phyloP scores from a whole-genome alignment of 2,888 invertebrate genomes.

The Idaea dimidiata region DNA sequence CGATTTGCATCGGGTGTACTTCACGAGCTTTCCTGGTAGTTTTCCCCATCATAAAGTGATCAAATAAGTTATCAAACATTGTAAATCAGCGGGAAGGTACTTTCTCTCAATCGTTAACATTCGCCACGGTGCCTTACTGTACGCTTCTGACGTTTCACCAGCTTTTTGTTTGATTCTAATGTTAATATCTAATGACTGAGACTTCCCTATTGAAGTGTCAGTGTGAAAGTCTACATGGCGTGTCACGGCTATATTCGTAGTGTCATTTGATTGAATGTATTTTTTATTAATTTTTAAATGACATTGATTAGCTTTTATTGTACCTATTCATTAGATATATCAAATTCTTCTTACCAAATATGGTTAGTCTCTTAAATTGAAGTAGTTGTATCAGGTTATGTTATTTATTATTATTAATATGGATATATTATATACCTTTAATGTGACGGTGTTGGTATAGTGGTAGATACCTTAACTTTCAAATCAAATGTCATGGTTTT shows the following conservation, averaged over 20 bases:
- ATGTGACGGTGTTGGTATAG: no score
- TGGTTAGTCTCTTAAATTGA: neutral
- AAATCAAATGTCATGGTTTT: no score
- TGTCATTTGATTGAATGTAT: neutral
- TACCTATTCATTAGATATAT: neutral
- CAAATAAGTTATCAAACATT: slow-evolving; percentile 73
- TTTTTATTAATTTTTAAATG: neutral
- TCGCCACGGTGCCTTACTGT: slow-evolving; percentile 56
- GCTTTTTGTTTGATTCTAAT: slow-evolving; percentile 63
- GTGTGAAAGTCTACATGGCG: slow-evolving; percentile 22
- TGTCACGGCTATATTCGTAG: neutral
- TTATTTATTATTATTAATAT: no score
- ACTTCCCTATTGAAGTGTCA: slow-evolving; percentile 39
- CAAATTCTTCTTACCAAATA: neutral
- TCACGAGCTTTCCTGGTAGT: slow-evolving; percentile 70
- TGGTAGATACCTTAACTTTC: no score
- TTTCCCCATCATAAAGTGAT: slow-evolving; percentile 78
- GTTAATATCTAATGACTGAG: slow-evolving; percentile 58
- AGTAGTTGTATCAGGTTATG: neutral
- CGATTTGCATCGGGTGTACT: slow-evolving; percentile 68
- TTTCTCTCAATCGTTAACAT: slow-evolving; percentile 71
- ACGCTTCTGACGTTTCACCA: slow-evolving; percentile 58
- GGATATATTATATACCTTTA: no score
- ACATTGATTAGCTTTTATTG: neutral
- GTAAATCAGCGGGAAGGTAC: slow-evolving; percentile 63